Base-by-base conservation (phyloP, 1,140 invertebrate genomes). In the Procambarus virginalis region DNA sequence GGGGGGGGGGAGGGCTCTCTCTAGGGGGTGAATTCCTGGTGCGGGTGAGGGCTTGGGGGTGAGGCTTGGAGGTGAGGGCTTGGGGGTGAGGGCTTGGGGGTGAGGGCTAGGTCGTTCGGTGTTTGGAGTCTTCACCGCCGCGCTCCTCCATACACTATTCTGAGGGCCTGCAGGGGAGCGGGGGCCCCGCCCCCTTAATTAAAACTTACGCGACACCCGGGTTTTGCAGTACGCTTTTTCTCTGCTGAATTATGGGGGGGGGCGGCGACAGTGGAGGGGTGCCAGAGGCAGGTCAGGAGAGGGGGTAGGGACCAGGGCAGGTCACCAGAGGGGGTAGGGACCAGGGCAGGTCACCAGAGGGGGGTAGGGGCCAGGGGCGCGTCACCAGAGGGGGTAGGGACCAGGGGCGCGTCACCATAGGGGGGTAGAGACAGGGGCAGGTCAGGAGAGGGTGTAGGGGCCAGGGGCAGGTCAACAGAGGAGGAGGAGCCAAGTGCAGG, bases 121-220 rank as follows among this genome's bases (percentile, higher is more conserved):
- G 34, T 34, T 0, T 79, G 51, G 77, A 79, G 51, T 79, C 51
- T 79, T 51, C 77, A 17, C 17, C 34, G 34, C 48, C 51, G 48
- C 46, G 51, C 48, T 34, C 48, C 77, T 48, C 77, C 77, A 79
- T 79, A 79, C 77, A 79, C 77, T 79, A 79, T 79, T 48, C 48
- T 79, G 77, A 79, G 22, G 77, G 48, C 34, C 77, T 79, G 77
- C 77, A 20, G 48, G 77, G 77, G 77, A 79, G 46, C 77, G 77
- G 77, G 51, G 77, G 77, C n/a, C 34, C 34, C 20, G 58, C 75
- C 84, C 34, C 84, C 84, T 86, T 86, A 86, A 86, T 86, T 86
- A 86, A 86, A 86, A 86, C 75, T 86, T 86, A 86, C 84, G 84
- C 84, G 84, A 86, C 84, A 86, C 58, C 51, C 51, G 75, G 45